These are phyloP conservation scores for Andrena chrysosceles DNA, from an alignment of 2,888 invertebrate species.

Conservation along the genomic window DNA sequence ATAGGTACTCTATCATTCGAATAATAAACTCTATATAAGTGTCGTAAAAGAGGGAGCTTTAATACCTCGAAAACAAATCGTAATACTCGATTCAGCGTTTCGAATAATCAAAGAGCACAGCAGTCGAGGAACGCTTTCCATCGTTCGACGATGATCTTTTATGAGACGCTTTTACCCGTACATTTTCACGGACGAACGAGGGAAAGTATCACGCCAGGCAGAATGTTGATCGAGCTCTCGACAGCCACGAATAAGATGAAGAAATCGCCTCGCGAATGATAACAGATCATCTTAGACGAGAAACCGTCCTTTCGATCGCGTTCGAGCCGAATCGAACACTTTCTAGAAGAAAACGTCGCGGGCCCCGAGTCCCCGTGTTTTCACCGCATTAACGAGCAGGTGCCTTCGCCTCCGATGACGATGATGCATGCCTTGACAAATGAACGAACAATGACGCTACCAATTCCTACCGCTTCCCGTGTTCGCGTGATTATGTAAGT, in stretches of 20 bases:
- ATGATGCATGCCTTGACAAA: constrained; percentile 47
- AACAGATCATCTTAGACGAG: constrained; percentile 7
- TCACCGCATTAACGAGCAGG: constrained; percentile 22
- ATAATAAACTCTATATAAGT: too few relatives aligned
- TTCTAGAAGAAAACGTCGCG: constrained; percentile 34
- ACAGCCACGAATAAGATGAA: not conserved
- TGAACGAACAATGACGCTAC: constrained; percentile 69
- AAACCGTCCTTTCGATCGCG: constrained; percentile 16
- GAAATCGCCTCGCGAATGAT: not conserved
- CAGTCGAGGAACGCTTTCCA: constrained; percentile 1
- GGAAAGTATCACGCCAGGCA: constrained; percentile 6
- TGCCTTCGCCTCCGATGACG: constrained; percentile 9
- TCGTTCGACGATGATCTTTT: constrained; percentile 1
- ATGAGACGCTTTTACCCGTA: not conserved
- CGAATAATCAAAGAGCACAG: not conserved
- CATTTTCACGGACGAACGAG: not conserved
- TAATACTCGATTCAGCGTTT: too few relatives aligned
- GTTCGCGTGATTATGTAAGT: constrained; percentile 69
- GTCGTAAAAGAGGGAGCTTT: too few relatives aligned
- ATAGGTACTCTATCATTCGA: too few relatives aligned
- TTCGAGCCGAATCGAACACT: constrained; percentile 12
- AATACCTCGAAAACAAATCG: too few relatives aligned
- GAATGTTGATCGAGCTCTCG: not conserved
- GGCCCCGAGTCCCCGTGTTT: not conserved
- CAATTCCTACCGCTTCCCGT: constrained; percentile 73